Evolutionary conservation across 2,113 vertebrate genomes (phyloP), one percentile per base, ranked within the genome.

Genomic region (Illadopsis cleaveri): DNA sequence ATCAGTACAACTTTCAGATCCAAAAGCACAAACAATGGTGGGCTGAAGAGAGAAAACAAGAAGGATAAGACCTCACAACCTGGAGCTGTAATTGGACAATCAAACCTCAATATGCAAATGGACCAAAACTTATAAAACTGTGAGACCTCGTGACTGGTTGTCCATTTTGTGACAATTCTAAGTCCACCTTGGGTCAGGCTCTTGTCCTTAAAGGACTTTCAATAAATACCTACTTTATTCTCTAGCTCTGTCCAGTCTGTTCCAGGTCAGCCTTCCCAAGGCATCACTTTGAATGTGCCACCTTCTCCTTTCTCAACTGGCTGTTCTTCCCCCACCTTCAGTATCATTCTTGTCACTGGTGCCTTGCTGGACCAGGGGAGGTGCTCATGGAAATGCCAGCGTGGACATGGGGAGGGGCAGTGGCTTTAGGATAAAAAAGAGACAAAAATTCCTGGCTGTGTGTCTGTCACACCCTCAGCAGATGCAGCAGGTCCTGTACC

Each of bases 381-480:
- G 0, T 2, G n/a, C 20, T 3, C 18, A 4, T 5, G 24, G 69
- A 47, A 11, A 13, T n/a, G 3, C 40, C 3, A 22, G 14, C 8
- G 19, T 1, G 8, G 27, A 48, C 15, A 38, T 84, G 60, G n/a
- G 58, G 6, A 77, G 15, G n/a, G 8, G 25, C 1, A 5, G 50
- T 48, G 45, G 19, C 33, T 66, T 66, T 50, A 22, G 64, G 8
- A 9, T 9, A 45, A 16, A 48, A 6, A 66, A 24, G 35, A 58
- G 51, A 33, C 18, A 13, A 2, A 3, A 5, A 2, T 48, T 65
- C 40, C 45, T 56, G 27, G 5, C 44, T 69, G 37, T 2, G 3
- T 53, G 31, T 60, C n/a, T 58, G 60, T 20, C 6, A 1, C 50
- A 62, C 1, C 40, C 54, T 44, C 20, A 19, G 71, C 27, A 69